These are phyloP conservation scores for Euclidia mi DNA, from an alignment of 2,888 invertebrate species.

Conservation along the genomic window DNA sequence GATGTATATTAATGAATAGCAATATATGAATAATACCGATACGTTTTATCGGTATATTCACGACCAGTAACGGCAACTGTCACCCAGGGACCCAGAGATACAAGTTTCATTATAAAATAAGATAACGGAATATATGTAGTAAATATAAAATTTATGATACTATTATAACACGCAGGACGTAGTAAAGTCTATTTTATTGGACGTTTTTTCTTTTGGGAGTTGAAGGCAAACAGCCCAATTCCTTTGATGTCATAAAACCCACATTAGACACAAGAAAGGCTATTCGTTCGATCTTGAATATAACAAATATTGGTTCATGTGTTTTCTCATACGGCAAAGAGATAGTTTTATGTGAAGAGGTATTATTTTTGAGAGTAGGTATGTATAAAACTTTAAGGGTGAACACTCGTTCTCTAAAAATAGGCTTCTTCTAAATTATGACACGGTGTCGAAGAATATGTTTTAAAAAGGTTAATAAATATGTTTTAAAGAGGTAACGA, in stretches of 20 bases:
- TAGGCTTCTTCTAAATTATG: no score
- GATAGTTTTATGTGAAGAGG: no score
- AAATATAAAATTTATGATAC: slow-evolving; percentile 61
- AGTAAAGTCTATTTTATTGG: slow-evolving; percentile 37
- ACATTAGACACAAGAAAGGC: not conserved
- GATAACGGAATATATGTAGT: slow-evolving; percentile 53
- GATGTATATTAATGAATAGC: slow-evolving; percentile 19
- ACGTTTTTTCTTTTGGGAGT: slow-evolving; percentile 29
- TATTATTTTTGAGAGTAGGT: no score
- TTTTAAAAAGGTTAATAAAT: no score
- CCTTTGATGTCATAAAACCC: not conserved
- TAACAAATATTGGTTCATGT: no score
- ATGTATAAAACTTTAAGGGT: no score
- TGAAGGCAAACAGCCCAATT: not conserved
- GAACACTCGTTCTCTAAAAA: no score
- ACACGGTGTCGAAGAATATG: no score
- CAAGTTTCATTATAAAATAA: slow-evolving; percentile 55
- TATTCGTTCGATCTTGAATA: not conserved
- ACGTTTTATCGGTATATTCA: slow-evolving; percentile 31
- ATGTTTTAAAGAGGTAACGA: no score
- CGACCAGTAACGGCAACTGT: slow-evolving; percentile 38
- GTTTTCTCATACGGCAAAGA: no score
- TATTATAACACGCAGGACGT: slow-evolving; percentile 37
- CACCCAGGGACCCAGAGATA: slow-evolving; percentile 47
- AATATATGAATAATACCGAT: slow-evolving; percentile 25